Percentiles rank a stretch among this genome's conserved stretches.
Evolutionary conservation across 2,797 vertebrate species (phyloP).

Genomic region (Chelon auratus): DNA sequence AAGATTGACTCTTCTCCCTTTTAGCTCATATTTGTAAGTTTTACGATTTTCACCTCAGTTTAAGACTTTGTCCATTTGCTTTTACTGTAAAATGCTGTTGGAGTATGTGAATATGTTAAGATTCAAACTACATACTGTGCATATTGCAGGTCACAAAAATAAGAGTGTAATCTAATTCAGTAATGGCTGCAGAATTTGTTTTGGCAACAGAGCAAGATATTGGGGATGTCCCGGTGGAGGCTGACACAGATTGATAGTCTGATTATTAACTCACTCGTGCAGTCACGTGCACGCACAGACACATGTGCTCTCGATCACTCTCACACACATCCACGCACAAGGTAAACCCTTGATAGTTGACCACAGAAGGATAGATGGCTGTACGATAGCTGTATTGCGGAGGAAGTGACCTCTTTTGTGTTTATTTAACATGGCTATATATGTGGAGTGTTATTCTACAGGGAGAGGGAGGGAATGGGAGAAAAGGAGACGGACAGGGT

Average conservation of each 20-base stretch:
- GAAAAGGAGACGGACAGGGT: constrained; percentile 60
- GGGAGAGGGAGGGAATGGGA: constrained; percentile 45
- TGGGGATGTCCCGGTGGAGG: constrained; percentile 64
- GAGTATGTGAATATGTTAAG: constrained; percentile 42
- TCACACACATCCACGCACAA: constrained; percentile 4
- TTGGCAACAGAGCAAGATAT: constrained; percentile 69
- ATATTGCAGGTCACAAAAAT: constrained; percentile 18
- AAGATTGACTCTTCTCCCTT: constrained; percentile 3
- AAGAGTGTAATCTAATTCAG: constrained; percentile 57
- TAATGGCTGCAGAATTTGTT: constrained; percentile 60
- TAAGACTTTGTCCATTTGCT: constrained; percentile 41
- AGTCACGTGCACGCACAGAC: constrained; percentile 28
- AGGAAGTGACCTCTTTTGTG: constrained; percentile 76
- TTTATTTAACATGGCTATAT: constrained; percentile 78
- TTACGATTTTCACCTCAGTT: constrained; percentile 18
- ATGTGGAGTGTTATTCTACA: constrained; percentile 71
- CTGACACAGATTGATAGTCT: constrained; percentile 54
- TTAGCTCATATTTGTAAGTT: constrained; percentile 29
- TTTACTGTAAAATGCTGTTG: constrained; percentile 43
- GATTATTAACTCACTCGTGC: constrained; percentile 53
- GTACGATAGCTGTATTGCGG: constrained; percentile 55
- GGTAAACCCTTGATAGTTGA: constrained; percentile 54
- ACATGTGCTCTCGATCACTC: constrained; percentile 20
- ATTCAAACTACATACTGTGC: constrained; percentile 21
- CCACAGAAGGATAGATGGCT: constrained; percentile 65